Evolutionary conservation across 2,888 invertebrate genomes (phyloP), one percentile per base, ranked within the genome.

Genomic region (Sialis fuliginosa): DNA sequence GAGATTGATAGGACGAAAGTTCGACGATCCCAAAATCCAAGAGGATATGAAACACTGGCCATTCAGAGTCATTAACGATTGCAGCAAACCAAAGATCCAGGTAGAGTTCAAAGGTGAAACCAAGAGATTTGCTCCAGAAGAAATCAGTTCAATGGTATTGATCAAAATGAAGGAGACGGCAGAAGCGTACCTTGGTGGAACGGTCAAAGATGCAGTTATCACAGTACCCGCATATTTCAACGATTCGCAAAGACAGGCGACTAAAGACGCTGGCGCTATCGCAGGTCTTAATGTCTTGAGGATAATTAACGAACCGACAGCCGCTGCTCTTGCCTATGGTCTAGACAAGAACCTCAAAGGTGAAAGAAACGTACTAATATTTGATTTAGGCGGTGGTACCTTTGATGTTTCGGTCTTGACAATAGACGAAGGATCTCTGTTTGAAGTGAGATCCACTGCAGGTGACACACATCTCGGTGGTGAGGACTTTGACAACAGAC

Each of bases 181-280:
- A 1, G 81, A 81, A 58, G 79, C 80, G 1, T 82, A 77, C 58
- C 62, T 83, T 49, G 84, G 83, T 6, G 64, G 66, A 12, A 54
- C 68, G 13, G 74, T 84, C 0, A 72, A 68, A n/a, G 81, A 85
- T 58, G 82, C 82, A 6, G 83, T 85, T 2, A 67, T 84, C 55
- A 85, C 85, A 5, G 84, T 85, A 6, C 84, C 84, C 7, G 86
- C 86, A 8, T 86, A 87, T 60, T 81, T 81, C 64, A 77, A 76
- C 58, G 75, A 76, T 57, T 68, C 71, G 1, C 78, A 79, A 57
- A 65, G 79, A 40, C 78, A 79, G 58, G 79, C 78, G 2, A 80
- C 79, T 10, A 80, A 79, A 58, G 79, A 80, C 59, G 79, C 79
- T 41, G 79, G 68, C 33, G 70, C 70, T n/a, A 80, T 80, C 51